Percentiles rank a stretch among this genome's conserved stretches.
These are phyloP conservation scores for Pachycephus smyrnensis DNA, from an alignment of 2,888 invertebrate genomes.

Conservation along the genomic window DNA sequence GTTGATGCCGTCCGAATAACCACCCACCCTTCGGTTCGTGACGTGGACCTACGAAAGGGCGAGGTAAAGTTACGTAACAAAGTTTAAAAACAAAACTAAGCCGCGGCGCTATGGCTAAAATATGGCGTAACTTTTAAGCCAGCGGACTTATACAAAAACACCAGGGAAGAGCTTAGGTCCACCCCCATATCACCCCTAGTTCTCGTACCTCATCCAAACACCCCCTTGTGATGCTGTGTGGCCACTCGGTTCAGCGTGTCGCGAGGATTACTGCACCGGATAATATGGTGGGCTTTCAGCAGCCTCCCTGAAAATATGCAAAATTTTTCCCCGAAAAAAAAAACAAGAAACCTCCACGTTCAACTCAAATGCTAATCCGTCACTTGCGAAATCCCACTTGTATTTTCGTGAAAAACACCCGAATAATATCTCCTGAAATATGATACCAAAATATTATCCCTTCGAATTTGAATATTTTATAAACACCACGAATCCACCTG, in stretches of 20 bases:
- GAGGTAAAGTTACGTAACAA: conserved; percentile 37
- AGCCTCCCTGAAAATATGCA: not conserved
- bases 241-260: not conserved
- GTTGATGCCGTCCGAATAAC: not conserved
- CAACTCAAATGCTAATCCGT: not conserved
- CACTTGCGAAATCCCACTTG: not conserved
- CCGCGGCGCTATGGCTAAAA: conserved; percentile 30
- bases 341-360: not conserved
- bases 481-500: not conserved
- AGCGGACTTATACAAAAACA: conserved; percentile 27
- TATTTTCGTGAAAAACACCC: not conserved
- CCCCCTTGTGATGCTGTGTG: not conserved
- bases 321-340: not conserved
- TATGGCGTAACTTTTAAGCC: conserved; percentile 50
- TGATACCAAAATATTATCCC: not conserved
- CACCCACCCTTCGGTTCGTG: not conserved
- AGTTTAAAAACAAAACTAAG: conserved; percentile 40
- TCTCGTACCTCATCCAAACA: not conserved
- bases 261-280: not conserved
- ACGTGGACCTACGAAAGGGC: not conserved
- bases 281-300: not conserved
- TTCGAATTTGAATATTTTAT: not conserved
- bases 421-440: not conserved
- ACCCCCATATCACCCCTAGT: not conserved
- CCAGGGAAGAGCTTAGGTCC: not conserved